Evolutionary conservation across 2,113 vertebrate genomes (phyloP).

Genomic region (Zosterops japonicus): DNA sequence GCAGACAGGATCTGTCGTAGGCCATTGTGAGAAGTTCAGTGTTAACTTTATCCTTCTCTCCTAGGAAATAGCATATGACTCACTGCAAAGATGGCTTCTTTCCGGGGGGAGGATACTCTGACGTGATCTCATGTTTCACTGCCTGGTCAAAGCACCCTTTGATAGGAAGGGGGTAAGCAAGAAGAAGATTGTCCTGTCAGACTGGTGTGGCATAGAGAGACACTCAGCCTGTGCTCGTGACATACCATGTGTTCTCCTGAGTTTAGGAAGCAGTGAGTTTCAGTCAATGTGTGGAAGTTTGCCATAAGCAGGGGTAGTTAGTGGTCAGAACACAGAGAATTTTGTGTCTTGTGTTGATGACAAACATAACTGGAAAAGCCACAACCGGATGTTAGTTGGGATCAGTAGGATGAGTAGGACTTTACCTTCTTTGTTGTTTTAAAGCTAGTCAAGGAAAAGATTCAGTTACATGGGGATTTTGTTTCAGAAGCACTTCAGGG

Average conservation of each 20-base stretch:
- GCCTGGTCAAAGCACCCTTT: neutral
- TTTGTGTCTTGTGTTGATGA: neutral
- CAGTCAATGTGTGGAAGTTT: neutral
- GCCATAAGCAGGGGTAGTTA: neutral
- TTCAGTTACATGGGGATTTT: neutral
- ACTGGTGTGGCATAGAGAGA: neutral
- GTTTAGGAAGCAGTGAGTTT: neutral
- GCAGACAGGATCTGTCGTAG: neutral
- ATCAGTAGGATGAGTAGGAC: neutral
- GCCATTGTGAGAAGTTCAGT: neutral
- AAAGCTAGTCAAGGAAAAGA: neutral
- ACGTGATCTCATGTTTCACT: neutral
- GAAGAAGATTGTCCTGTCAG: neutral
- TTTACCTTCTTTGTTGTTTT: neutral
- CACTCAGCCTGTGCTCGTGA: neutral
- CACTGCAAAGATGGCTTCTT: neutral
- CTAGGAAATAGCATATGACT: neutral
- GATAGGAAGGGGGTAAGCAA: neutral
- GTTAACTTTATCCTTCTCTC: neutral
- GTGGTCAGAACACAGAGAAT: neutral
- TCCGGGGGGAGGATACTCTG: neutral
- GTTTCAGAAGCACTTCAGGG: neutral
- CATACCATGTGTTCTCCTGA: slow-evolving; percentile 17
- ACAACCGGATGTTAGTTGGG: rapidly evolving
- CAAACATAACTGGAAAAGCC: neutral